Conservation (phyloP, 1,140 invertebrate species). For the Zaprionus lachaisei region DNA sequence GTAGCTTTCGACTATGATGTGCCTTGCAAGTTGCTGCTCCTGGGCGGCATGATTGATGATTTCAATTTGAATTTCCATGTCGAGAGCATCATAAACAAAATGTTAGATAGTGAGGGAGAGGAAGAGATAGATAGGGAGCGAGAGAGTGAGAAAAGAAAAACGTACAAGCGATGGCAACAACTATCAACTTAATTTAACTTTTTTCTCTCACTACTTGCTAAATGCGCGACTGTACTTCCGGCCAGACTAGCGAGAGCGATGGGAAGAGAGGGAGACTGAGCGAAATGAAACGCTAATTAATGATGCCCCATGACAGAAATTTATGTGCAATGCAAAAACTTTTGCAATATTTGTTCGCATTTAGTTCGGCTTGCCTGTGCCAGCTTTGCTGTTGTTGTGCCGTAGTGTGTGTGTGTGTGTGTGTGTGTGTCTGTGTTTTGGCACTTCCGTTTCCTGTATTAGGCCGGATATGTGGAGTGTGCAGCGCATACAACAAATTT, state of each 20-base stretch:
- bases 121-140: neutral
- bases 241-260: neutral
- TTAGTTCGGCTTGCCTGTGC: constrained; percentile 57
- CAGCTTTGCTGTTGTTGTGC: constrained; percentile 5
- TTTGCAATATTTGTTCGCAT: constrained; percentile 80
- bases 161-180: constrained; percentile 32
- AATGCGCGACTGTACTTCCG: constrained; percentile 70
- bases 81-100: constrained; percentile 65
- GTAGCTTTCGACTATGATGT: constrained; percentile 35
- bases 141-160: constrained; percentile 26
- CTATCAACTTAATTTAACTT: constrained; percentile 76
- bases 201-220: constrained; percentile 53
- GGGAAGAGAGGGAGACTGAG: constrained; percentile 6
- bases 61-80: constrained; percentile 83
- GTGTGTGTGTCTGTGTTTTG: constrained; percentile 37
- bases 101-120: neutral
- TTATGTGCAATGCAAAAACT: constrained; percentile 75
- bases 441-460: constrained; percentile 79
- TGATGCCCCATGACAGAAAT: constrained; percentile 82
- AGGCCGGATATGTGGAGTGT: constrained; percentile 57
- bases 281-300: constrained; percentile 65
- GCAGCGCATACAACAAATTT: constrained; percentile 55
- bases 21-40: constrained; percentile 43
- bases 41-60: constrained; percentile 75
- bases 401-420: neutral